Percentiles rank a stretch among this genome's conserved stretches.
These are phyloP conservation scores for Tor tambroides DNA, from an alignment of 2,113 vertebrate species.

Conservation along the genomic window DNA sequence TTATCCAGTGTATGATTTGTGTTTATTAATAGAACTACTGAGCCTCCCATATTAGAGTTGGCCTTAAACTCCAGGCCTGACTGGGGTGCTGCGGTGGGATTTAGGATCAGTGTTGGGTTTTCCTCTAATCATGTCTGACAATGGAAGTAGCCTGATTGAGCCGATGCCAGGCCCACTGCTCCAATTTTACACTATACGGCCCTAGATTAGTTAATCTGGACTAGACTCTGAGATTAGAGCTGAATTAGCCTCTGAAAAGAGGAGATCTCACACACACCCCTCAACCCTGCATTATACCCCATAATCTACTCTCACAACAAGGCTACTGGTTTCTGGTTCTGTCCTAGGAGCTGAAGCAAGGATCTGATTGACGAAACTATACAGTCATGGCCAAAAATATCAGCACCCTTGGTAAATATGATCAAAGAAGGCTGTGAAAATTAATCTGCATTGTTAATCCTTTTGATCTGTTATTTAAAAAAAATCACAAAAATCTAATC, in stretches of 20 bases:
- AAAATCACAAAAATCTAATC: too few species aligned
- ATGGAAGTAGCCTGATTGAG: constrained; percentile 12
- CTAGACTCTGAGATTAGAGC: constrained; percentile 55
- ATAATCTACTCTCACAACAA: constrained; percentile 40
- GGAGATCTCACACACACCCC: constrained; percentile 3
- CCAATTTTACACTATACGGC: constrained; percentile 21
- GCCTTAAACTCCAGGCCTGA: background rate
- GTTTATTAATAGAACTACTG: background rate
- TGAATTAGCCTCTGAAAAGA: constrained; percentile 52
- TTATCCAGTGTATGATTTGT: background rate
- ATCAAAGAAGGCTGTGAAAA: too few species aligned
- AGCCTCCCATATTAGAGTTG: background rate
- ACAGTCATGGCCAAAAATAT: too few species aligned
- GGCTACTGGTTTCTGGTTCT: background rate
- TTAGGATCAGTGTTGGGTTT: constrained; percentile 32
- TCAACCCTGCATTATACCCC: background rate
- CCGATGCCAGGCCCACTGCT: background rate
- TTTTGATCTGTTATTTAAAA: too few species aligned
- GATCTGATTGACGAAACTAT: background rate
- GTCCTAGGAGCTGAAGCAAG: background rate
- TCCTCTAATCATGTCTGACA: constrained; percentile 52
- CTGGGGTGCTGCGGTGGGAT: constrained; percentile 12
- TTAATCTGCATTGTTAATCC: too few species aligned
- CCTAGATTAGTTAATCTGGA: constrained; percentile 55
- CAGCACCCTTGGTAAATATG: too few species aligned